phyloP scores from a whole-genome alignment of 2,113 vertebrate genomes.

The Trichechus manatus region DNA sequence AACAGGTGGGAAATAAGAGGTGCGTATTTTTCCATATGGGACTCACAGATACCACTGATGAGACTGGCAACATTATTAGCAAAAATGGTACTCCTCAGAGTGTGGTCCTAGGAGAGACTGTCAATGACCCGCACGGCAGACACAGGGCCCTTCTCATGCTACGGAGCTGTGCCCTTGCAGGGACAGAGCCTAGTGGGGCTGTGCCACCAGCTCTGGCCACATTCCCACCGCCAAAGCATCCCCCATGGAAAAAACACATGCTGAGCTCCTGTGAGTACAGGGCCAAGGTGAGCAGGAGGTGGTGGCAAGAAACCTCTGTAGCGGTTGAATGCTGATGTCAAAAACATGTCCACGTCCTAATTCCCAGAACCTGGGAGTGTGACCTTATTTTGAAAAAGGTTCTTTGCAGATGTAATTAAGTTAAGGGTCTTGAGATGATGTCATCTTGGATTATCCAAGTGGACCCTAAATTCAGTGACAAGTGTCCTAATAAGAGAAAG shows the following conservation, averaged over 20 bases:
- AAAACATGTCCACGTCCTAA: background rate
- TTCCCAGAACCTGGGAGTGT: background rate
- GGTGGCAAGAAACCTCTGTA: background rate
- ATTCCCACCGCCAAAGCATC: background rate
- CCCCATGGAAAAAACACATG: background rate
- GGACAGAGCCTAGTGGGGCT: background rate
- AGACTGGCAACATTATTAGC: background rate
- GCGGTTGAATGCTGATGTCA: background rate
- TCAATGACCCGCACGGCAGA: background rate
- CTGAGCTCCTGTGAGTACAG: background rate
- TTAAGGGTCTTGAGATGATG: background rate
- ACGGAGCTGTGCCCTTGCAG: rapidly evolving
- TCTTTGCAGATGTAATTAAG: background rate
- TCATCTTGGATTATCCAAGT: background rate
- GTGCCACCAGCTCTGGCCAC: background rate
- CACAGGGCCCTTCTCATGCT: background rate
- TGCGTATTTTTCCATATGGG: background rate
- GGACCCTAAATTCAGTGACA: background rate
- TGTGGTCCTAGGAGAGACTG: background rate
- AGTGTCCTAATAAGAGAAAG: background rate
- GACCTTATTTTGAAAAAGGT: background rate
- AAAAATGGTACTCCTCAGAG: background rate
- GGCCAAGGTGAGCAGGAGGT: background rate
- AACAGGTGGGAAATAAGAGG: background rate
- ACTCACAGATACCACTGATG: background rate